Percentiles rank a stretch among this genome's conserved stretches.
These are phyloP conservation scores for Rhinella marina DNA, from an alignment of 2,797 vertebrate genomes.

Conservation along the genomic window DNA sequence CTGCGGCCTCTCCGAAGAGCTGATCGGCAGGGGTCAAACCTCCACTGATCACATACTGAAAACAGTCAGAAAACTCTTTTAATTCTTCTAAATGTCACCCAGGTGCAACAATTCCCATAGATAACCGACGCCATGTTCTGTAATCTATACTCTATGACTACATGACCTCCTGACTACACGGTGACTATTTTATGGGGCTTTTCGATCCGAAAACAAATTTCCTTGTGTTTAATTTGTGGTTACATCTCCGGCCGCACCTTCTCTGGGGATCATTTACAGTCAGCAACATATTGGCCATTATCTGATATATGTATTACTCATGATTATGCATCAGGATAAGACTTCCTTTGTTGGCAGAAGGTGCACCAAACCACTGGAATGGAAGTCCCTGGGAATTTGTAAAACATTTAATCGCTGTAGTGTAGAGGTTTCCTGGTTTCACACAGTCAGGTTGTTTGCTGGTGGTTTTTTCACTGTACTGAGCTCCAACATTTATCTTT, in stretches of 20 bases:
- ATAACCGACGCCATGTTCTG: too few relatives aligned
- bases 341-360: background rate
- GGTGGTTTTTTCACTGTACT: background rate
- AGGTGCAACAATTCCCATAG: too few relatives aligned
- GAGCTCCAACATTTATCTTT: background rate
- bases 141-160: too few relatives aligned
- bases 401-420: background rate
- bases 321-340: background rate
- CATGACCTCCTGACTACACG: background rate
- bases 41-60: too few relatives aligned
- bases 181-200: background rate
- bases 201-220: background rate
- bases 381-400: background rate
- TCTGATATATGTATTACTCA: background rate
- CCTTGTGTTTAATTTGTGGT: conserved; percentile 24
- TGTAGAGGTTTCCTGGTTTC: background rate
- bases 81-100: too few relatives aligned
- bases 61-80: too few relatives aligned
- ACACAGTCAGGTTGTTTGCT: background rate
- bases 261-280: background rate
- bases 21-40: too few relatives aligned
- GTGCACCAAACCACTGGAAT: background rate
- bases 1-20: too few relatives aligned
- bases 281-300: background rate
- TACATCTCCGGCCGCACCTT: conserved; percentile 40